phyloP scores from a whole-genome alignment of 2,113 vertebrate species.

The Zootoca vivipara region DNA sequence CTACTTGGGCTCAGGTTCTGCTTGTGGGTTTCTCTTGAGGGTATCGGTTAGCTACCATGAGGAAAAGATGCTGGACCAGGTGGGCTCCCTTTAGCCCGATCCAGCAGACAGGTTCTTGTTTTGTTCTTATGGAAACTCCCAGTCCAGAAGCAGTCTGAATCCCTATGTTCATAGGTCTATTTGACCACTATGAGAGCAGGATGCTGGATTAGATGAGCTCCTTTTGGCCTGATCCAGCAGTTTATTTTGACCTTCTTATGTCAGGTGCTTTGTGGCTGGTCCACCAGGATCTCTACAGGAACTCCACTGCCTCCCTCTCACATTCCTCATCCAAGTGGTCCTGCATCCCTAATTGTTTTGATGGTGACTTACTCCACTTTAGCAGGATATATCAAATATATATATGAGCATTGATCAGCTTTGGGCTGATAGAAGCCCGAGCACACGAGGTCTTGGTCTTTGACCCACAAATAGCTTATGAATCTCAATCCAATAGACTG shows the following conservation, averaged over 20 bases:
- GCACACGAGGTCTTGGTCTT: constrained; percentile 83
- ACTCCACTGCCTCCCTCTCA: background rate
- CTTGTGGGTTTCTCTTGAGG: too few species aligned
- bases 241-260: background rate
- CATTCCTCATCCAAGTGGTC: background rate
- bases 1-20: too few species aligned
- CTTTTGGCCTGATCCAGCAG: background rate
- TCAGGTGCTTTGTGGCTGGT: background rate
- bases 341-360: constrained; percentile 74
- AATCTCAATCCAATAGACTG: constrained; percentile 99
- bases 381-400: constrained; percentile 78
- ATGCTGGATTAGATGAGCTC: too few species aligned
- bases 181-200: too few species aligned
- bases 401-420: constrained; percentile 89
- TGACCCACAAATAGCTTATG: constrained; percentile 99
- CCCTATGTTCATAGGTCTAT: too few species aligned
- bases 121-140: too few species aligned
- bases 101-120: too few species aligned
- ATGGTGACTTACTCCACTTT: constrained; percentile 84
- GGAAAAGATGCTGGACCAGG: too few species aligned
- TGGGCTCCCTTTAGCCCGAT: too few species aligned
- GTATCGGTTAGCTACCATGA: too few species aligned
- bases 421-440: constrained; percentile 82
- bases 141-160: too few species aligned
- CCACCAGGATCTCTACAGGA: background rate